These are phyloP conservation scores for Yponomeuta evonymella DNA, from an alignment of 2,888 invertebrate genomes.

Conservation along the genomic window DNA sequence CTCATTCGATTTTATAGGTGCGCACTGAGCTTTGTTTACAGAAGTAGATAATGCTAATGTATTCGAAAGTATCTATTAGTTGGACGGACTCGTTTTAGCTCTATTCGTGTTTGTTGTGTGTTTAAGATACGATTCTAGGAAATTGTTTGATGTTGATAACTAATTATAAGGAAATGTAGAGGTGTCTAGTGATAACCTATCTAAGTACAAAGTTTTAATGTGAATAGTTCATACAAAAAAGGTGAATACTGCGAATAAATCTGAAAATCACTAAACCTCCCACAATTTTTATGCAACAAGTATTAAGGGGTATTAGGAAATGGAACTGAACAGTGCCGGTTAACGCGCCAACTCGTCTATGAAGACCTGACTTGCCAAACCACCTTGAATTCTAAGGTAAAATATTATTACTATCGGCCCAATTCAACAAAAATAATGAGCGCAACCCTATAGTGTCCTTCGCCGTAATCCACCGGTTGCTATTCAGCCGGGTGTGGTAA, in stretches of 20 bases:
- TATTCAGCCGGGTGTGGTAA: constrained; percentile 44
- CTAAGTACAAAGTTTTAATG: no score
- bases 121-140: neutral
- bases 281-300: no score
- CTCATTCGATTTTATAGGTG: constrained; percentile 21
- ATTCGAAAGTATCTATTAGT: neutral
- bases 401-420: no score
- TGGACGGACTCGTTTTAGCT: neutral
- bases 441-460: constrained; percentile 15
- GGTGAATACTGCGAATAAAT: no score
- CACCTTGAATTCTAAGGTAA: no score
- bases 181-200: neutral
- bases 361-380: no score
- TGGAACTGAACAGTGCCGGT: no score
- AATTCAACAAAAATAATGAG: neutral
- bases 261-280: no score
- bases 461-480: constrained; percentile 21
- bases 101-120: neutral
- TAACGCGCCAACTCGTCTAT: no score
- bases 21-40: constrained; percentile 20
- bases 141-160: neutral
- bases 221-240: no score
- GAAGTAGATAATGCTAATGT: constrained; percentile 24
- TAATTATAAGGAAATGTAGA: neutral
- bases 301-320: no score